phyloP scores from a whole-genome alignment of 2,113 vertebrate genomes.

The Tragelaphus imberbis region DNA sequence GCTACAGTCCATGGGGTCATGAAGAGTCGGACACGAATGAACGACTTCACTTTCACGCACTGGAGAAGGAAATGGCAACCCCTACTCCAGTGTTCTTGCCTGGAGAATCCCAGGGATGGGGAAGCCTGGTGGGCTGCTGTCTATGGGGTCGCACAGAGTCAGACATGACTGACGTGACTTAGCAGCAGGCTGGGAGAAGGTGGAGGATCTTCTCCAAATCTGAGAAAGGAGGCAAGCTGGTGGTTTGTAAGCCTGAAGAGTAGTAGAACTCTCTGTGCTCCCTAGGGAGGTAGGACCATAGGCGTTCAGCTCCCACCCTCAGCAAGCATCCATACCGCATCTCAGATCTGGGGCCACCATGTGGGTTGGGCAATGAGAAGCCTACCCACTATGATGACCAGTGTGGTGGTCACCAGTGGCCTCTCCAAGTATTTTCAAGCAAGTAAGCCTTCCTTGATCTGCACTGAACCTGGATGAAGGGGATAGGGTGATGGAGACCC shows the following conservation, averaged over 20 bases:
- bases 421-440: background rate
- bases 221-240: background rate
- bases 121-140: too few species aligned
- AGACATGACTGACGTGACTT: fast-evolving
- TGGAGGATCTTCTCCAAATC: background rate
- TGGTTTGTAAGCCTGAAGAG: background rate
- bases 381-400: too few species aligned
- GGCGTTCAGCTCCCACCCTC: background rate
- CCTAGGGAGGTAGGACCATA: background rate
- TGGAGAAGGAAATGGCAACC: too few species aligned
- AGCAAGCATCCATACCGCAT: too few species aligned
- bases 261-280: background rate
- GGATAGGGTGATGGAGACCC: background rate
- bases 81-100: too few species aligned
- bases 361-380: background rate
- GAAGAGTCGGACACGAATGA: fast-evolving
- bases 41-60: too few species aligned
- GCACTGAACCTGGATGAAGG: background rate
- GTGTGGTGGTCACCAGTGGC: background rate
- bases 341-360: background rate
- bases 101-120: too few species aligned
- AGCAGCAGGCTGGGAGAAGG: background rate
- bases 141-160: too few species aligned
- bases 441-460: background rate
- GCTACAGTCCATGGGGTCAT: fast-evolving